phyloP scores from a whole-genome alignment of 2,888 invertebrate genomes.

The Andrena fulva region DNA sequence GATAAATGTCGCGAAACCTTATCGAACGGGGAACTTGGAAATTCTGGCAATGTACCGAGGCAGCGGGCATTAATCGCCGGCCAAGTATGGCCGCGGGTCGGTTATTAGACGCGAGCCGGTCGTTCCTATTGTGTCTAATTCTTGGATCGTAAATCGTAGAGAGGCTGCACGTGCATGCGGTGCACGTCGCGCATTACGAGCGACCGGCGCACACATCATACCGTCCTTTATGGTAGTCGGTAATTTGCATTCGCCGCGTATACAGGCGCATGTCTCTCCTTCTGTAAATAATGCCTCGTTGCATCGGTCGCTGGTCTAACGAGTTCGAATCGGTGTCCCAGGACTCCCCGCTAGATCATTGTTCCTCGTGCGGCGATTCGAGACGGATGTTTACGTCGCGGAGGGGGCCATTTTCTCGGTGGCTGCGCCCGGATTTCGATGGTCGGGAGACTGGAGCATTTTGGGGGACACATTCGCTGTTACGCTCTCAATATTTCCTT shows the following conservation, averaged over 20 bases:
- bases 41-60: conserved; percentile 48
- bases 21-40: conserved; percentile 31
- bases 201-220: conserved; percentile 65
- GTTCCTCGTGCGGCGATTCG: conserved; percentile 19
- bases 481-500: conserved; percentile 16
- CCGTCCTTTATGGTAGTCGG: conserved; percentile 68
- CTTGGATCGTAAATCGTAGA: conserved; percentile 73
- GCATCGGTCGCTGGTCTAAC: conserved; percentile 45
- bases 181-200: conserved; percentile 63
- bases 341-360: background rate
- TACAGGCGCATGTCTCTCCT: conserved; percentile 46
- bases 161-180: conserved; percentile 69
- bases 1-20: conserved; percentile 36
- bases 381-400: background rate
- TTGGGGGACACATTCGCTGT: conserved; percentile 24
- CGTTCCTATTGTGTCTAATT: conserved; percentile 76
- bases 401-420: background rate
- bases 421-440: background rate
- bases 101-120: conserved; percentile 65
- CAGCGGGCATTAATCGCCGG: conserved; percentile 59
- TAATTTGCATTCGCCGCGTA: conserved; percentile 68
- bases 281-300: conserved; percentile 51
- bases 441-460: conserved; percentile 11
- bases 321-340: conserved; percentile 21
- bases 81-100: conserved; percentile 60